These are phyloP conservation scores for Phycodurus eques DNA, from an alignment of 2,113 vertebrate species.

Conservation along the genomic window DNA sequence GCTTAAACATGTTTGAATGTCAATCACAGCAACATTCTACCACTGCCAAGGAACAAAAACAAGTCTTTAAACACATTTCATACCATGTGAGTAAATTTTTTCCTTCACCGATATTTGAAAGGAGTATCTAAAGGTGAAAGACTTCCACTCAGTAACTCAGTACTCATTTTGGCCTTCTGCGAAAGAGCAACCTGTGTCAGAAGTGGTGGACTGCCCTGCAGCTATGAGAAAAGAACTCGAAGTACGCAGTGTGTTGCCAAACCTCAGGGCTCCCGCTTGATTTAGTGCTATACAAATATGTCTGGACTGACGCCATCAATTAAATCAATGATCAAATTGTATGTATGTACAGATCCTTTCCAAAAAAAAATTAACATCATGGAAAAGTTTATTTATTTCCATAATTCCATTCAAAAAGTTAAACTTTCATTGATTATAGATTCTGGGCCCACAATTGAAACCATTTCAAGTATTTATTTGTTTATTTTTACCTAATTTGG, in stretches of 20 bases:
- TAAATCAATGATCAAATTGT: constrained; percentile 4
- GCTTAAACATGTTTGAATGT: background rate
- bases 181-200: constrained; percentile 33
- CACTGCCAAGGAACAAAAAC: constrained; percentile 17
- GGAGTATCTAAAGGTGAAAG: constrained; percentile 56
- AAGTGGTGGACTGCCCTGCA: constrained; percentile 43
- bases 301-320: constrained; percentile 23
- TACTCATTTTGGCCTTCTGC: constrained; percentile 29
- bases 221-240: constrained; percentile 41
- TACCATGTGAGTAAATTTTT: constrained; percentile 30
- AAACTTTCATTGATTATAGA: no score
- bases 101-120: constrained; percentile 41
- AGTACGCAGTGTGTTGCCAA: constrained; percentile 55
- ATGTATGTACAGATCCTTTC: no score
- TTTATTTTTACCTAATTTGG: no score
- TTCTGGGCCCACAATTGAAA: no score
- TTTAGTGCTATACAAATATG: constrained; percentile 43
- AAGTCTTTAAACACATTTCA: constrained; percentile 16
- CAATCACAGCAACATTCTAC: constrained; percentile 7
- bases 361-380: no score
- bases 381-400: no score
- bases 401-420: no score
- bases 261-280: constrained; percentile 22
- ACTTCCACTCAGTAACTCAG: constrained; percentile 40
- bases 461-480: no score